Evolutionary conservation across 64 coral and sea anemone species (phyloP).

Genomic region (Montipora efflorescens): DNA sequence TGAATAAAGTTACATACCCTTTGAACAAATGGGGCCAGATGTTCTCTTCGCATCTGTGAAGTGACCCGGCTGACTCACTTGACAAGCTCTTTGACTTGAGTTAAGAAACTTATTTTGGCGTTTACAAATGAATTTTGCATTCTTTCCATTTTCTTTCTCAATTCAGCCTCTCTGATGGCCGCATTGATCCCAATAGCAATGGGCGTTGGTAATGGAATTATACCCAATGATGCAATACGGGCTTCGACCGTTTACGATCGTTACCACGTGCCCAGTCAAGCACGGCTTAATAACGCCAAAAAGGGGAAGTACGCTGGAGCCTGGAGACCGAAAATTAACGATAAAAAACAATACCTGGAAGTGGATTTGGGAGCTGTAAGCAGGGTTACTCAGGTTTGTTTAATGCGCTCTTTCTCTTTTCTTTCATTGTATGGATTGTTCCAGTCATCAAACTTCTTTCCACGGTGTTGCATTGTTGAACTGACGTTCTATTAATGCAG

Average conservation of each 20-base stretch:
- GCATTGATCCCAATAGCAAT: slow-evolving; percentile 71
- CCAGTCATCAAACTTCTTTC: too few relatives aligned
- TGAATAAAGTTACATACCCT: too few relatives aligned
- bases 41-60: too few relatives aligned
- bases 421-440: too few relatives aligned
- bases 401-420: background rate
- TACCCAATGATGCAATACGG: slow-evolving; percentile 65
- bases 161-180: slow-evolving; percentile 75
- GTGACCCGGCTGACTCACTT: too few relatives aligned
- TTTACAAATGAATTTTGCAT: background rate
- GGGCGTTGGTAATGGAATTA: slow-evolving; percentile 60
- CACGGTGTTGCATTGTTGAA: too few relatives aligned
- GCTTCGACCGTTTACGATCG: slow-evolving; percentile 76
- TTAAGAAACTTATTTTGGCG: background rate
- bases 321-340: slow-evolving; percentile 80
- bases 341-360: slow-evolving; percentile 82
- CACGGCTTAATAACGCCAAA: slow-evolving; percentile 76
- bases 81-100: too few relatives aligned
- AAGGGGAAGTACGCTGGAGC: slow-evolving; percentile 63
- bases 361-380: slow-evolving; percentile 69
- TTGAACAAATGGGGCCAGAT: too few relatives aligned
- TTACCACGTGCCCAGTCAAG: slow-evolving; percentile 77
- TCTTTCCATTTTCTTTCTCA: background rate
- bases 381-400: slow-evolving; percentile 73
- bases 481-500: too few relatives aligned